Evolutionary conservation across 2,113 vertebrate genomes (phyloP), one percentile per base, ranked within the genome.

Genomic region (Pedionomus torquatus): DNA sequence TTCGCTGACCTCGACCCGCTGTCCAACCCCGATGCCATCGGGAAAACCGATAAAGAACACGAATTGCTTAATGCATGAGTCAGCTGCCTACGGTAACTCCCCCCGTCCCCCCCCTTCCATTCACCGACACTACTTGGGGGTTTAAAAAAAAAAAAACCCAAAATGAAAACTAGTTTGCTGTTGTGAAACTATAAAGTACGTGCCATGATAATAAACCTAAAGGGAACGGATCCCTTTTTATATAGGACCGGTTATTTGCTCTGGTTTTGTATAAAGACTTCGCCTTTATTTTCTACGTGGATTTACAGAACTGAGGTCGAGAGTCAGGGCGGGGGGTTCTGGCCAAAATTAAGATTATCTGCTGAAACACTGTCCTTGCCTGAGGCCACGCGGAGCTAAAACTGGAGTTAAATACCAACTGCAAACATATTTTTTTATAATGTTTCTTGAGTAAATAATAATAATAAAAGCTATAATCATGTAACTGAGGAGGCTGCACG

Each of bases 1-100:
- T 99, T 99, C 55, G 99, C 99, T 7, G 99, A 99, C 96, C 96
- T 99, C 93, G 99, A 99, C 97, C 99, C 99, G 0, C 98, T 99
- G 89, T 99, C 99, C 69, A 99, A 99, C 90, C 99, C 99, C 6
- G 99, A 99, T 9, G 98, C 99, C 10, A 96, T 99, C 48, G 99
- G 99, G 74, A 99, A 98, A 97, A 99, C 98, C 1, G 98, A 98
- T 96, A 96, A 98, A 85, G 99, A 99, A 92, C 99, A 99, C 1
- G 98, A 99, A 95, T 98, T 99, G 86, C 99, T 99, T 93, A 99
- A 99, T 55, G 99, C 99, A 89, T 99, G 88, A 98, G 95, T 83
- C 96, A 90, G 89, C 95, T 87, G 94, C 89, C 93, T 87, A 33
- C 35, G 24, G 84, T 94, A 97, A 96, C 84, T 90, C 71, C 70